Evolutionary conservation across 1,140 invertebrate genomes (phyloP), one percentile per base, ranked within the genome.

Genomic region (Drosophila ananassae): DNA sequence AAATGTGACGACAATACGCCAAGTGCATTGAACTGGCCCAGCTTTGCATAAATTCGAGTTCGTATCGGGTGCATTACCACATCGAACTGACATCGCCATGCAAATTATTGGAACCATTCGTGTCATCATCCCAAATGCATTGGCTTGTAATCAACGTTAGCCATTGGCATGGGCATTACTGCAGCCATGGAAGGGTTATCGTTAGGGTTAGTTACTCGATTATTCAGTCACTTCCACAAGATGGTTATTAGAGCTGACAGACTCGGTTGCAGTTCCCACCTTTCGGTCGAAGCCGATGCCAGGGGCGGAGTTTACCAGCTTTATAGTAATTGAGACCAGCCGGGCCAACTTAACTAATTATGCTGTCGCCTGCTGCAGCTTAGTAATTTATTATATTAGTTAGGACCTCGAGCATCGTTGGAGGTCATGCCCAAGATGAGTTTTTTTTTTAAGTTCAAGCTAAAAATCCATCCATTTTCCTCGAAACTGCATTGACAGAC

Each of bases 21-120:
- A 54, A 87, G 81, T 85, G 82, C 81, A 87, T 37, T 82, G 81
- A 85, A 85, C 81, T 69, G 78, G 48, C 50, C 50, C 44, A 47
- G 63, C 72, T 74, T 71, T 63, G 52, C 82, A 77, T 73, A 62
- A 84, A 77, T 87, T 77, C 30, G 81, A 81, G 44, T 66, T 41
- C 52, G 32, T 28, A 24, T 30, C n/a, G 13, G 46, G n/a, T 46
- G 17, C 50, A 79, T 68, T 77, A 69, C 60, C 62, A 66, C 48
- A 76, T 79, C 37, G 9, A n/a, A 13, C 25, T 44, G 52, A 32
- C 67, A 57, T 12, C 22, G 62, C 10, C 46, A 56, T 55, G 62
- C 39, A 53, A 56, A 48, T 48, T 39, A 69, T 67, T 39, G 24
- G 41, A 37, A 30, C 50, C 24, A 50, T 32, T 24, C 50, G 21